Percentiles rank a stretch among this genome's conserved stretches.
Conservation (phyloP, 2,113 vertebrate species). For the Nansenia antarctica region DNA sequence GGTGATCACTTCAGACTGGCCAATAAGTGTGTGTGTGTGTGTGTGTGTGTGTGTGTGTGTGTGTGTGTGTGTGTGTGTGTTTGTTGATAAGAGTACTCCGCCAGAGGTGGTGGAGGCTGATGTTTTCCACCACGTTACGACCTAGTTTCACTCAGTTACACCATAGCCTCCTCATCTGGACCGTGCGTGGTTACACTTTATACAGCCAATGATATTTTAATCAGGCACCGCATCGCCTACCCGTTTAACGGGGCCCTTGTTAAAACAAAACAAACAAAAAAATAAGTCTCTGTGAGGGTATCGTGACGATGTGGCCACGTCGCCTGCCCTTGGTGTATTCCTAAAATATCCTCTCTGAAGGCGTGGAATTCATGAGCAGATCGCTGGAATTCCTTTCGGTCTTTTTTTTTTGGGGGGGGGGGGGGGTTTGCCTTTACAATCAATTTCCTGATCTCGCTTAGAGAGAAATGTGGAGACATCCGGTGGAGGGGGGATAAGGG, state of each 20-base stretch:
- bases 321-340: background rate
- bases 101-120: constrained; percentile 5
- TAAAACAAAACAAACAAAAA: no score
- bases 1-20: constrained; percentile 36
- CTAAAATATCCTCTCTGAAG: background rate
- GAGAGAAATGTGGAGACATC: no score
- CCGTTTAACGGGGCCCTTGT: background rate
- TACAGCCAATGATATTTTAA: constrained; percentile 28
- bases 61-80: constrained; percentile 19
- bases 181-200: constrained; percentile 22
- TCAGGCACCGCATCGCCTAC: constrained; percentile 48
- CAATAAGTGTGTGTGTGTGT: constrained; percentile 19
- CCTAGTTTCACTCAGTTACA: constrained; percentile 13
- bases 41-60: constrained; percentile 23
- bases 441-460: no score
- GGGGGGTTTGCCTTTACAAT: background rate
- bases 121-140: constrained; percentile 26
- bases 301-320: background rate
- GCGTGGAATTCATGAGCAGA: background rate
- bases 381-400: constrained; percentile 2
- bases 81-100: constrained; percentile 12
- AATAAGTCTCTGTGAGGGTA: background rate
- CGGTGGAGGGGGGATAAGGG: no score
- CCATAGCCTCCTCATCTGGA: constrained; percentile 41
- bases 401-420: background rate